These are phyloP conservation scores for Listrodromus nycthemerus DNA, from an alignment of 2,888 invertebrate genomes.

Conservation along the genomic window DNA sequence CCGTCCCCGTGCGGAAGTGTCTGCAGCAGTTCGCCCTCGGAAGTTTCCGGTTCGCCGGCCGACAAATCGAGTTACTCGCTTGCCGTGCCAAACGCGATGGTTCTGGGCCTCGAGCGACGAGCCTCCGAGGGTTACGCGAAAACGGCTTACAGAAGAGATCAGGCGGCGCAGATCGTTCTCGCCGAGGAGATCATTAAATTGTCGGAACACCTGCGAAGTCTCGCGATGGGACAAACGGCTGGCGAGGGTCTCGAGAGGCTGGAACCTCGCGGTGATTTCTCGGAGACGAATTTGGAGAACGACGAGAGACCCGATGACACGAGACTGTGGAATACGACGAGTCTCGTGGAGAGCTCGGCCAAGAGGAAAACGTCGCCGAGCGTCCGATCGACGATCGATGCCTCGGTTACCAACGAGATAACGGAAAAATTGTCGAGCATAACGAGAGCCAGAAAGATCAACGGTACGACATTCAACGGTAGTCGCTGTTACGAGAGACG, in stretches of 20 bases:
- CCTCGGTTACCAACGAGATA: constrained; percentile 78
- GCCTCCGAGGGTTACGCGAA: constrained; percentile 90
- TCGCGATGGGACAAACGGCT: constrained; percentile 71
- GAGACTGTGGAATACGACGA: constrained; percentile 3
- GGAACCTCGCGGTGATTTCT: background rate
- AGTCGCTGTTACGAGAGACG: constrained; percentile 73
- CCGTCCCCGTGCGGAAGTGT: constrained; percentile 93
- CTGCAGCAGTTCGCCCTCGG: constrained; percentile 87
- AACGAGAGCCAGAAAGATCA: constrained; percentile 77
- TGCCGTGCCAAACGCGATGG: constrained; percentile 68
- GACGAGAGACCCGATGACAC: background rate
- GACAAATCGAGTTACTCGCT: constrained; percentile 55
- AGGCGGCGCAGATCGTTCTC: constrained; percentile 84
- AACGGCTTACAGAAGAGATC: constrained; percentile 72
- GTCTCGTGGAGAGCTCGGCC: background rate
- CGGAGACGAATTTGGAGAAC: background rate
- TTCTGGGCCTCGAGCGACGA: constrained; percentile 88
- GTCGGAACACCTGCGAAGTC: constrained; percentile 89
- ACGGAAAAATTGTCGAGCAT: constrained; percentile 80
- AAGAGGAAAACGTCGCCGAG: background rate
- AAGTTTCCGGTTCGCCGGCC: constrained; percentile 59
- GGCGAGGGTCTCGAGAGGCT: background rate
- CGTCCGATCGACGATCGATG: background rate
- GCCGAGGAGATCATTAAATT: constrained; percentile 94
- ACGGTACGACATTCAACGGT: constrained; percentile 82